Conservation (phyloP, 2,888 invertebrate species). For the Harpagoxenus sublaevis region DNA sequence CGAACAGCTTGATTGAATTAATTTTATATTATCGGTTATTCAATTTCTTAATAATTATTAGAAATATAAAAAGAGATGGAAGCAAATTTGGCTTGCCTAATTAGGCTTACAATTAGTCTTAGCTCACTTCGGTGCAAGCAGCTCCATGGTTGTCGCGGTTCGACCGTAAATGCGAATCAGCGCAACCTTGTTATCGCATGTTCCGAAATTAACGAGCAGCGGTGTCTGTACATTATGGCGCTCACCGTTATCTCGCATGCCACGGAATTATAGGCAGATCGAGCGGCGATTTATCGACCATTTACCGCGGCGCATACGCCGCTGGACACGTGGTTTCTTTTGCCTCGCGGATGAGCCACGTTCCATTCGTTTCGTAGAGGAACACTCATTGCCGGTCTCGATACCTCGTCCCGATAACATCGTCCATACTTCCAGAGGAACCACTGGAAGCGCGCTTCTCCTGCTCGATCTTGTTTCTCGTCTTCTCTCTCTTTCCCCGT, state of each 20-base stretch:
- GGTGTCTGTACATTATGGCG: conserved; percentile 15
- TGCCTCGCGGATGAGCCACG: conserved; percentile 54
- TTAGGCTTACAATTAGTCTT: neutral
- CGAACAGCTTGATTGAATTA: neutral
- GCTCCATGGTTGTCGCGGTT: neutral
- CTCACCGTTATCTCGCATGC: conserved; percentile 27
- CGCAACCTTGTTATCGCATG: conserved; percentile 21
- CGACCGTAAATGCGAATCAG: conserved; percentile 10
- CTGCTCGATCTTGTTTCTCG: neutral
- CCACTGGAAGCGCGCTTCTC: conserved; percentile 35
- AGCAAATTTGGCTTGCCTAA: neutral
- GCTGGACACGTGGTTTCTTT: conserved; percentile 24
- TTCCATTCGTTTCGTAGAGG: conserved; percentile 66
- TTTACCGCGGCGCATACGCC: conserved; percentile 19
- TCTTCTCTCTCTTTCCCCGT: conserved; percentile 16
- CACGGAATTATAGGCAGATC: conserved; percentile 31
- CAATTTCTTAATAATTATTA: neutral
- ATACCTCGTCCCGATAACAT: conserved; percentile 68
- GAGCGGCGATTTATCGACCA: conserved; percentile 28
- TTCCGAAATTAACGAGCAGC: conserved; percentile 27
- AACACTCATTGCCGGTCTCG: conserved; percentile 68
- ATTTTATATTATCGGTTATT: neutral
- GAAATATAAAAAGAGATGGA: neutral
- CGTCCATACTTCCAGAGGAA: conserved; percentile 65
- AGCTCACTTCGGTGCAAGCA: neutral